phyloP scores from a whole-genome alignment of 2,888 invertebrate genomes.

The Asteroscopus sphinx region DNA sequence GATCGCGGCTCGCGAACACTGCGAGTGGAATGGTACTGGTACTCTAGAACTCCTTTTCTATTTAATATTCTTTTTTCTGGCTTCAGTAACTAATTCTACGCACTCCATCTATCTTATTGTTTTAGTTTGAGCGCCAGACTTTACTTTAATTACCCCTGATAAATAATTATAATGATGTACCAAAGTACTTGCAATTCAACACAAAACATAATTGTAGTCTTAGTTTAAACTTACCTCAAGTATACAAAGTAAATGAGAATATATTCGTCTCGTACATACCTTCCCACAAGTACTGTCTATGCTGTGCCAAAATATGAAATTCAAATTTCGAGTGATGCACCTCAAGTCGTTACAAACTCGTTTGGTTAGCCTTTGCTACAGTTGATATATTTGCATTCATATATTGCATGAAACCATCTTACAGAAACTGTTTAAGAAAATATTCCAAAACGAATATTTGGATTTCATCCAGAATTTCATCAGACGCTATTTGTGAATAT shows the following conservation, averaged over 20 bases:
- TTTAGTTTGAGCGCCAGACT: too few species aligned
- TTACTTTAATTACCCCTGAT: too few species aligned
- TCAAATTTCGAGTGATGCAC: slow-evolving; percentile 72
- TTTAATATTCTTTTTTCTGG: too few species aligned
- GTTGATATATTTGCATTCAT: slow-evolving; percentile 59
- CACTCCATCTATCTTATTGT: too few species aligned
- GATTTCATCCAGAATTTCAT: slow-evolving; percentile 15
- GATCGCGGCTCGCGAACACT: too few species aligned
- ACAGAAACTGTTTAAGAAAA: slow-evolving; percentile 26
- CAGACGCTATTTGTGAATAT: neutral
- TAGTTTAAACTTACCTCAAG: slow-evolving; percentile 23
- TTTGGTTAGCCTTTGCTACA: slow-evolving; percentile 66
- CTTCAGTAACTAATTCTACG: too few species aligned
- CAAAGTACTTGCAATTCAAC: too few species aligned
- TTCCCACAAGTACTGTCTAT: slow-evolving; percentile 60
- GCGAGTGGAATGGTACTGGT: too few species aligned
- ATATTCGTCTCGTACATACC: slow-evolving; percentile 27
- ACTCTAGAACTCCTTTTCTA: too few species aligned
- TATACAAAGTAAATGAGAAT: slow-evolving; percentile 32
- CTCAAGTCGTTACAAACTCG: slow-evolving; percentile 79
- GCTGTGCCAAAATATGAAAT: slow-evolving; percentile 71
- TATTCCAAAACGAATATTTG: slow-evolving; percentile 35
- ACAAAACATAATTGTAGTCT: neutral
- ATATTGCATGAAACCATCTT: slow-evolving; percentile 32
- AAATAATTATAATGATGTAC: too few species aligned